Percentiles rank a stretch among this genome's conserved stretches.
These are phyloP conservation scores for Eubucco bourcierii DNA, from an alignment of 2,113 vertebrate species.

Conservation along the genomic window DNA sequence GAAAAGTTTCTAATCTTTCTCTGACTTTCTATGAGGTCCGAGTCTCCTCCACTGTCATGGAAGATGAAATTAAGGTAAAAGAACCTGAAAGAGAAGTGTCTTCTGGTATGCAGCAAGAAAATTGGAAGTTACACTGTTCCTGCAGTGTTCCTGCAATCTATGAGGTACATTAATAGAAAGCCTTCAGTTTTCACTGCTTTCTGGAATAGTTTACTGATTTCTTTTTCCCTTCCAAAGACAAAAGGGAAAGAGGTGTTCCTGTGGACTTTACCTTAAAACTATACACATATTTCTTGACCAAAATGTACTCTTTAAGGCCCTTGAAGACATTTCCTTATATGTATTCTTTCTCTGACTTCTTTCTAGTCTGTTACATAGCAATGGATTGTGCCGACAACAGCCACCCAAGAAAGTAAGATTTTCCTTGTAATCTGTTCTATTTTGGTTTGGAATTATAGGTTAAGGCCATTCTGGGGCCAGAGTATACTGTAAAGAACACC, in stretches of 20 bases:
- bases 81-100: not conserved
- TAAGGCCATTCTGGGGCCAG: conserved; percentile 37
- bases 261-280: not conserved
- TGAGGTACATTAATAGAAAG: not conserved
- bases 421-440: not conserved
- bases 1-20: not conserved
- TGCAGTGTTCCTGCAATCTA: not conserved
- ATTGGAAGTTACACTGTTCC: too few relatives aligned
- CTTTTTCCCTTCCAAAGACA: not conserved
- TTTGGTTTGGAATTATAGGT: not conserved
- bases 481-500: conserved; percentile 53
- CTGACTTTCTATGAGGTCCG: not conserved
- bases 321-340: not conserved
- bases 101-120: not conserved
- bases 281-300: not conserved
- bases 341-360: not conserved
- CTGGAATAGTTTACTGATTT: not conserved
- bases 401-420: not conserved
- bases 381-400: not conserved
- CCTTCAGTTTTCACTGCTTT: not conserved
- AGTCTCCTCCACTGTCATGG: not conserved
- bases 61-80: not conserved
- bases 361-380: not conserved
- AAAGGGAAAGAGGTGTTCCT: not conserved
- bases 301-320: not conserved